Evolutionary conservation across 1,140 invertebrate genomes (phyloP), one percentile per base, ranked within the genome.

Genomic region (Drosophila melanica): DNA sequence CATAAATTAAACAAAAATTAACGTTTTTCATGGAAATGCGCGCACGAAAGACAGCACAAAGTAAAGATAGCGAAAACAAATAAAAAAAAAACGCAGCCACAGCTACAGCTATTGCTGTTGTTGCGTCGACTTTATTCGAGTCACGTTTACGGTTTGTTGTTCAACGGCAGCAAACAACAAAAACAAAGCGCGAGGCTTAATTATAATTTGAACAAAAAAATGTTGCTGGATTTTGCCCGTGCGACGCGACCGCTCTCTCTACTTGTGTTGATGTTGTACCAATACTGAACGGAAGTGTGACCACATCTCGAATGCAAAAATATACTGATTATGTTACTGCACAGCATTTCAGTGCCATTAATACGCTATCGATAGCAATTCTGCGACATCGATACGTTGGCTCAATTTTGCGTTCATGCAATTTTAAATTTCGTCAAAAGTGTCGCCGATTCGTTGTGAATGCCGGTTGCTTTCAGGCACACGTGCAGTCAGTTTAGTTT

Each of bases 1-100:
- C 74, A 76, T 72, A 76, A 76, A 76, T 76, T 76, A 76, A 76
- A 72, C 55, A 72, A 71, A 72, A 72, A 71, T 72, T 66, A 72
- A 75, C 68, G 67, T 71, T 71, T 75, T 75, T 47, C 71, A 65
- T 71, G 73, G 59, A 75, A 75, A 75, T 71, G 73, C 67, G 67
- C 70, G 65, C 71, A 74, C 71, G 71, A 74, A 69, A 69, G 44
- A 74, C 58, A 74, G 37, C 70, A 67, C 63, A 73, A 73, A 73
- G 67, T 59, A 60, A 73, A 67, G 20, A 23, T 16, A 37, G 70
- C 50, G 48, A 70, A 27, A 35, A 35, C 33, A 35, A 35, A 35
- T 35, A 35, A 27, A 27, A 67, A 27, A 37, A 35, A 69, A 74
- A 62, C 55, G 39, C 14, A 66, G 62, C 53, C 65, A 42, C 37